phyloP scores from a whole-genome alignment of 2,113 vertebrate genomes.

The human region GRCh38 chr1:175827501-175828000 shows the following conservation, averaged over 20 bases:
- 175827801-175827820: neutral
- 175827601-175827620: neutral
- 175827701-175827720: neutral
- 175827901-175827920: neutral
- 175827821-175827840: neutral
- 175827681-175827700: neutral
- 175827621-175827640: neutral
- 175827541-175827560: neutral
- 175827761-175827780: neutral
- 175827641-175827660: neutral
- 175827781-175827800: neutral
- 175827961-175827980: neutral
- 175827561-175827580: neutral
- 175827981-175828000: neutral
- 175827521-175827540: neutral
- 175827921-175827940: neutral
- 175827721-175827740: too few species aligned
- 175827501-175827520: neutral
- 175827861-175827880: accelerated
- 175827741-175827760: neutral
- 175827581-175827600: neutral
- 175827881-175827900: neutral
- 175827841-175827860: neutral
- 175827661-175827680: neutral
- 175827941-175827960: neutral